phyloP scores from a whole-genome alignment of 2,888 invertebrate genomes.

The Tanypteryx hageni region DNA sequence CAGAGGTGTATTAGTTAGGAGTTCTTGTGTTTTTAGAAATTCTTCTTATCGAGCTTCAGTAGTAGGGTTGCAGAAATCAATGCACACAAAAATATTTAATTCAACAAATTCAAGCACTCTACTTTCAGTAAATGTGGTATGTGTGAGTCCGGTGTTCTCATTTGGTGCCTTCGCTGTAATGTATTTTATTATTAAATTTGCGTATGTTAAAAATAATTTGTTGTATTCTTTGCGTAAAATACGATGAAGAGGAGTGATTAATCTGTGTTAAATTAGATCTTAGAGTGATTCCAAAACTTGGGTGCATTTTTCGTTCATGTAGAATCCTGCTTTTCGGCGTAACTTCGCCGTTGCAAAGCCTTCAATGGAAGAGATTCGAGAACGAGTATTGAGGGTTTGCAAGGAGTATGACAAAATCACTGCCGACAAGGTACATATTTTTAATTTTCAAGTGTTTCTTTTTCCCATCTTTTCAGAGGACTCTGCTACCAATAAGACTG shows the following conservation, averaged over 20 bases:
- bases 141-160: constrained; percentile 43
- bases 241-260: background rate
- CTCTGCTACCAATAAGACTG: constrained; percentile 67
- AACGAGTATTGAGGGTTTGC: constrained; percentile 92
- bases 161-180: background rate
- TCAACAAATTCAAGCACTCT: constrained; percentile 64
- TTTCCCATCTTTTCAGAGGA: constrained; percentile 76
- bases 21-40: constrained; percentile 66
- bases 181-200: background rate
- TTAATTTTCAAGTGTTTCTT: constrained; percentile 74
- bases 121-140: constrained; percentile 55
- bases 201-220: background rate
- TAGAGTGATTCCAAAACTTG: constrained; percentile 39
- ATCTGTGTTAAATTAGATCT: background rate
- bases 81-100: constrained; percentile 67
- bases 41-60: constrained; percentile 65
- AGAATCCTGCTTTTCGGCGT: constrained; percentile 33
- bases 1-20: constrained; percentile 66
- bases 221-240: background rate
- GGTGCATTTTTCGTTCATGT: constrained; percentile 48
- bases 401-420: constrained; percentile 93
- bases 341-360: constrained; percentile 76
- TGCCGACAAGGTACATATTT: constrained; percentile 85
- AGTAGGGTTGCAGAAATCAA: constrained; percentile 66
- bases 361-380: constrained; percentile 82